Conservation (phyloP, 2,888 invertebrate species). For the Shargacucullia verbasci region DNA sequence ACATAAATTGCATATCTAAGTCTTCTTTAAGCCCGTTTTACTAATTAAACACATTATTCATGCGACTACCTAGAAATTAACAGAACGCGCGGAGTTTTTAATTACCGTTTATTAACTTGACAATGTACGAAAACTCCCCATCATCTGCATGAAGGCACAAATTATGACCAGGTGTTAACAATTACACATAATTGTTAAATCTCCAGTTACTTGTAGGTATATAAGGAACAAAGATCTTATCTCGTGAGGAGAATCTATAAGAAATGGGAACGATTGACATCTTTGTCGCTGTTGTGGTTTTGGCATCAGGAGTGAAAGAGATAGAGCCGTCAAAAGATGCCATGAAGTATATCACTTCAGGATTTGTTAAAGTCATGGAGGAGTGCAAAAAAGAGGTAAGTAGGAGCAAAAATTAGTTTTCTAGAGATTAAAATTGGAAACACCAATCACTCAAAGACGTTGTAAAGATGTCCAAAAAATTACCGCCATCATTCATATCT, state of each 20-base stretch:
- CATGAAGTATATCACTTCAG: conserved; percentile 68
- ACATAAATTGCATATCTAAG: no score
- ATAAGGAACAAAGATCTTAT: conserved; percentile 26
- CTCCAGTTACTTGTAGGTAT: conserved; percentile 29
- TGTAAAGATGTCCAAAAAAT: not conserved
- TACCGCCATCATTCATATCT: no score
- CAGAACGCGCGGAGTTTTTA: conserved; percentile 21
- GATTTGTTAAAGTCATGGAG: conserved; percentile 73
- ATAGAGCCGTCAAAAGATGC: conserved; percentile 65
- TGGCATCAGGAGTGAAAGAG: conserved; percentile 46
- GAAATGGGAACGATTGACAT: conserved; percentile 35
- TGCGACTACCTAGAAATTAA: conserved; percentile 7
- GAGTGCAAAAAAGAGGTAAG: conserved; percentile 76
- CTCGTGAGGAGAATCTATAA: not conserved
- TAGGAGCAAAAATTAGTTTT: conserved; percentile 34
- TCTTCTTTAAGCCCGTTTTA: no score
- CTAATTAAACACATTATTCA: no score
- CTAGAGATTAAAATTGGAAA: no score
- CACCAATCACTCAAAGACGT: no score
- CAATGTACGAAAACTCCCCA: conserved; percentile 11
- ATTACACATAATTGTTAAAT: conserved; percentile 26
- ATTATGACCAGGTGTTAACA: conserved; percentile 15
- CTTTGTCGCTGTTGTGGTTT: conserved; percentile 38
- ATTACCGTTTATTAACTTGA: conserved; percentile 25
- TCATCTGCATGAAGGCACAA: conserved; percentile 8